These are phyloP conservation scores for Dryocosmus kuriphilus DNA, from an alignment of 2,888 invertebrate genomes.

Conservation along the genomic window DNA sequence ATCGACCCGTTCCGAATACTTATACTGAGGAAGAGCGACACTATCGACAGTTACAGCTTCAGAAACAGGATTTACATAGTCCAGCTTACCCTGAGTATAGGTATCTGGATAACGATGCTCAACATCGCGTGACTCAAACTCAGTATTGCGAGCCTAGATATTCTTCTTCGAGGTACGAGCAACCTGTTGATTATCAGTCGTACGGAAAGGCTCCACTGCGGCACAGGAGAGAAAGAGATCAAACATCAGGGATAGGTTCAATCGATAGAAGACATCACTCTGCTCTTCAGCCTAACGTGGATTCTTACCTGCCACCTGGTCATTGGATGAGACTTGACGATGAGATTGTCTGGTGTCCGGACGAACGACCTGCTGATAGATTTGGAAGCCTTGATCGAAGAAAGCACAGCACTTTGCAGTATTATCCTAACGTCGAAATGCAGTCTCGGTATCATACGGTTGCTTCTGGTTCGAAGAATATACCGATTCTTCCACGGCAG, in stretches of 20 bases:
- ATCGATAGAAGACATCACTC: conserved; percentile 40
- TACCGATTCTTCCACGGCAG: conserved; percentile 46
- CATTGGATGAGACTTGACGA: conserved; percentile 73
- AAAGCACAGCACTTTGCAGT: conserved; percentile 75
- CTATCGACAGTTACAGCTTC: conserved; percentile 65
- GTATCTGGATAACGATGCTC: conserved; percentile 62
- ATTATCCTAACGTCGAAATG: conserved; percentile 56
- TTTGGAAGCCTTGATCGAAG: conserved; percentile 83
- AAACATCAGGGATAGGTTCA: conserved; percentile 41
- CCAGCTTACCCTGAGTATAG: conserved; percentile 39
- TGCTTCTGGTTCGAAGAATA: conserved; percentile 55
- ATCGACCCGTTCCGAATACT: conserved; percentile 70
- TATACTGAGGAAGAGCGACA: conserved; percentile 72
- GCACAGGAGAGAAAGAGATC: conserved; percentile 49
- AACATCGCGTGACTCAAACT: conserved; percentile 58
- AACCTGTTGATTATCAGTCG: conserved; percentile 59
- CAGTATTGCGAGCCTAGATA: conserved; percentile 63
- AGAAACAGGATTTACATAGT: conserved; percentile 58
- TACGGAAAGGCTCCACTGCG: conserved; percentile 57
- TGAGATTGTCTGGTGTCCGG: conserved; percentile 72
- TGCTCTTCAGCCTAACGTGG: conserved; percentile 51
- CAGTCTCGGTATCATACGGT: conserved; percentile 68
- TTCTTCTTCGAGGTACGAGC: conserved; percentile 59
- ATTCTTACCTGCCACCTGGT: conserved; percentile 64
- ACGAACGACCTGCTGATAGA: conserved; percentile 73